Evolutionary conservation across 2,888 invertebrate genomes (phyloP).

Genomic region (Chymomyza fuscimana): DNA sequence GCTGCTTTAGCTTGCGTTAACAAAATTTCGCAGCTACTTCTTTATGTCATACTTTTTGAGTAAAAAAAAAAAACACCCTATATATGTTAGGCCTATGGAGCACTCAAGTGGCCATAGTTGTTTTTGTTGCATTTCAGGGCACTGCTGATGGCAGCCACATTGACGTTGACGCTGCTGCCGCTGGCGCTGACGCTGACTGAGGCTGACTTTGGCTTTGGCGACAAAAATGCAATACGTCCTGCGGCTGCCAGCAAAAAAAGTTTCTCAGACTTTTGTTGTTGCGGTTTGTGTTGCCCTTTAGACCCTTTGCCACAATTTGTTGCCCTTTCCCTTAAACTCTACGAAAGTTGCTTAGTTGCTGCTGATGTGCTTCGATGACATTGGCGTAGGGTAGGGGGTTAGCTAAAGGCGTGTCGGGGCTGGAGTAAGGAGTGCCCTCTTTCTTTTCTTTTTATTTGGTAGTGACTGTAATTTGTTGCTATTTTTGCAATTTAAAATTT

Average conservation of each 20-base stretch:
- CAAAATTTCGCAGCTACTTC: too few relatives aligned
- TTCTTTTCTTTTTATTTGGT: too few relatives aligned
- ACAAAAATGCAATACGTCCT: not conserved
- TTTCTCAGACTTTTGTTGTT: conserved; percentile 1
- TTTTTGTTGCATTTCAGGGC: conserved; percentile 3
- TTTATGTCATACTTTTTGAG: too few relatives aligned
- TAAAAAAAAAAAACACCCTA: not conserved
- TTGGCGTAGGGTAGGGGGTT: not conserved
- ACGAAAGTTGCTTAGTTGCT: not conserved
- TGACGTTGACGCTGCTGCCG: not conserved
- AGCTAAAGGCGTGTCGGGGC: too few relatives aligned
- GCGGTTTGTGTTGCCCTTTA: not conserved
- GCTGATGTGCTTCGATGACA: not conserved
- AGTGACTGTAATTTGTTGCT: not conserved
- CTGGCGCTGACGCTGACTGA: conserved; percentile 9
- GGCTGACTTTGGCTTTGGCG: conserved; percentile 1
- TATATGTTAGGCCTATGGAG: conserved; percentile 43
- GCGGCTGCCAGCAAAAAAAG: not conserved
- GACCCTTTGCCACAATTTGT: not conserved
- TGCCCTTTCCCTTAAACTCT: not conserved
- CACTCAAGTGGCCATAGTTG: conserved; percentile 63
- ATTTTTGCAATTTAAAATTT: conserved; percentile 3
- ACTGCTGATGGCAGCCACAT: conserved; percentile 29
- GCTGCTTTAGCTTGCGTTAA: too few relatives aligned
- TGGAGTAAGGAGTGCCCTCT: not conserved